Evolutionary conservation across 2,888 invertebrate genomes (phyloP).

Genomic region (Physocephala rufipes): DNA sequence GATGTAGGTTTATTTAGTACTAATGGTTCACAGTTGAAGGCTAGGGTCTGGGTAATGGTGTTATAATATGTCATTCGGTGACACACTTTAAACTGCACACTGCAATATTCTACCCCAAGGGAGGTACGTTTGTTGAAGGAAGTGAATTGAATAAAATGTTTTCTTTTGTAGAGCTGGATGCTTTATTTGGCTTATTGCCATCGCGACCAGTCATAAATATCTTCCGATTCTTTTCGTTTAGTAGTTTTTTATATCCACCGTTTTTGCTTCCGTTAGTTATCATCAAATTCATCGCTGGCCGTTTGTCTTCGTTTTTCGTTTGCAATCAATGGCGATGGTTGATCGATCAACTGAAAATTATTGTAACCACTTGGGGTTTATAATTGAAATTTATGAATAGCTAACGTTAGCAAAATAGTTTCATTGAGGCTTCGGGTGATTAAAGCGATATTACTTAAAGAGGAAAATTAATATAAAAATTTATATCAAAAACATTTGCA

Average conservation of each 20-base stretch:
- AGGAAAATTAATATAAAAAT: too few species aligned
- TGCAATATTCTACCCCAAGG: slow-evolving; percentile 21
- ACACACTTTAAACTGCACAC: slow-evolving; percentile 29
- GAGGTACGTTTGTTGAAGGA: slow-evolving; percentile 25
- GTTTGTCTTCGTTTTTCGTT: background rate
- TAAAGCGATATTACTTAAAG: too few species aligned
- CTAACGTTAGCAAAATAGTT: background rate
- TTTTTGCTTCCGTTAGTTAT: background rate
- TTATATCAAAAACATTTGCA: too few species aligned
- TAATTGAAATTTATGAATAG: slow-evolving; percentile 29
- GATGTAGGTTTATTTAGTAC: too few species aligned
- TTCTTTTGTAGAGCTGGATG: background rate
- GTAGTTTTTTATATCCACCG: background rate
- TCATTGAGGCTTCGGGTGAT: too few species aligned
- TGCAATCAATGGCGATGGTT: background rate
- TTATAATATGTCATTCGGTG: background rate
- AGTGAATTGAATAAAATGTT: slow-evolving; percentile 28
- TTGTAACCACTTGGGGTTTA: background rate
- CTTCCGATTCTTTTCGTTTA: background rate
- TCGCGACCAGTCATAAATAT: slow-evolving; percentile 20
- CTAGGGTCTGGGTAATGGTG: background rate
- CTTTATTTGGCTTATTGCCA: slow-evolving; percentile 19
- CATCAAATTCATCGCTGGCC: background rate
- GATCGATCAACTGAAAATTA: slow-evolving; percentile 25
- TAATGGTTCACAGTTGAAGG: too few species aligned